These are phyloP conservation scores for Baronia brevicornis DNA, from an alignment of 2,888 invertebrate species.

Conservation along the genomic window DNA sequence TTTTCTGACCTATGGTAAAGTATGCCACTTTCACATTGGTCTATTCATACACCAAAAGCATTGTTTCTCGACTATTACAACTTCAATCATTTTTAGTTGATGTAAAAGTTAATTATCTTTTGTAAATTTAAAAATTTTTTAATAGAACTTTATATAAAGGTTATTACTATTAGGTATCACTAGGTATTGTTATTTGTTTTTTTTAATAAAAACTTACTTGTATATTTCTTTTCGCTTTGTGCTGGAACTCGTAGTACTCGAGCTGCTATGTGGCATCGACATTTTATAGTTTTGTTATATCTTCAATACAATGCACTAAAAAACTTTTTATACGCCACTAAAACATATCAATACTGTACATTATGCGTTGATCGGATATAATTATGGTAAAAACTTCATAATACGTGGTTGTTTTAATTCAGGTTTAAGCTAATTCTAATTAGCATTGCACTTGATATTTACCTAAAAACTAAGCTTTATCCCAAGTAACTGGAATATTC, in stretches of 20 bases:
- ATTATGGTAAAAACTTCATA: too few relatives aligned
- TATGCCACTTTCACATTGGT: too few relatives aligned
- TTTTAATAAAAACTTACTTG: constrained; percentile 44
- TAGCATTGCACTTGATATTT: constrained; percentile 8
- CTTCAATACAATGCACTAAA: constrained; percentile 5
- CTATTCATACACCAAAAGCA: too few relatives aligned
- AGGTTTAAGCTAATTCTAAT: constrained; percentile 8
- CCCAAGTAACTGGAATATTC: constrained; percentile 5
- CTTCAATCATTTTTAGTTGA: too few relatives aligned
- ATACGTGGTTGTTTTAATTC: too few relatives aligned
- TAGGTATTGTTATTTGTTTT: neutral
- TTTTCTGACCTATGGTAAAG: too few relatives aligned
- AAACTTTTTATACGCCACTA: too few relatives aligned
- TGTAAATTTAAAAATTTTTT: too few relatives aligned
- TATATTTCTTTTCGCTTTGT: constrained; percentile 73
- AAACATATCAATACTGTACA: constrained; percentile 6
- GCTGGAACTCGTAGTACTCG: constrained; percentile 64
- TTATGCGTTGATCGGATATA: too few relatives aligned
- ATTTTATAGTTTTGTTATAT: constrained; percentile 26
- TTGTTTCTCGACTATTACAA: too few relatives aligned
- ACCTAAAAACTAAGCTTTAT: neutral
- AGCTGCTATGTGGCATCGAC: constrained; percentile 73
- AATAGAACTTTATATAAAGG: too few relatives aligned
- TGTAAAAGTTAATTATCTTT: too few relatives aligned
- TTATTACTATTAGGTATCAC: constrained; percentile 4